A percentile compares a stretch with the other conserved stretches of the same genome.
phyloP scores from a whole-genome alignment of 2,797 vertebrate species.

The Pseudochirops cupreus region DNA sequence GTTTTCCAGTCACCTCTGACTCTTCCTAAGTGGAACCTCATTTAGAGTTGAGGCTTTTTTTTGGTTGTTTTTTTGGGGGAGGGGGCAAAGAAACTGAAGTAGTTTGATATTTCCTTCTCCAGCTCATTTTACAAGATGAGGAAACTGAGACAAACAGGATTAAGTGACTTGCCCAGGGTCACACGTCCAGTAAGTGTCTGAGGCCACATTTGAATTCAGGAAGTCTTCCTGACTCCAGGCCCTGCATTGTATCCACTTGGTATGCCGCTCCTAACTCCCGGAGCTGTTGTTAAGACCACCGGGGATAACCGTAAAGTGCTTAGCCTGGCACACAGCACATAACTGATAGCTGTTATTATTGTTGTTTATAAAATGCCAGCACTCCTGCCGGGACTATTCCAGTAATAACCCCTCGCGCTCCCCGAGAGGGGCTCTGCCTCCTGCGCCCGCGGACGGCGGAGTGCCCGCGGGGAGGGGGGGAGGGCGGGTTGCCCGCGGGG shows the following conservation, averaged over 20 bases:
- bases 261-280: not conserved
- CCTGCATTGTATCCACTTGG: not conserved
- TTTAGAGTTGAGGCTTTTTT: no score
- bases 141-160: not conserved
- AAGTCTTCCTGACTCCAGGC: not conserved
- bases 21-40: not conserved
- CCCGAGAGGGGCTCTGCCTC: not conserved
- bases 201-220: not conserved
- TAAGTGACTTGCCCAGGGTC: not conserved
- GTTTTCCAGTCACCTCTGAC: not conserved
- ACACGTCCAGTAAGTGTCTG: not conserved
- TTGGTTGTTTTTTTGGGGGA: not conserved
- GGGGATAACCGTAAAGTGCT: no score
- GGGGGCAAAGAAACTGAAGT: not conserved
- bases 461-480: no score
- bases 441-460: not conserved
- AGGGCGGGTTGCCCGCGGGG: no score
- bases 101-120: no score
- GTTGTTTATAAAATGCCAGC: not conserved
- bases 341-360: not conserved
- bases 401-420: not conserved
- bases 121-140: not conserved
- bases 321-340: no score
- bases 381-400: not conserved
- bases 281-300: no score